phyloP scores from a whole-genome alignment of 2,113 vertebrate genomes.

The Indri indri region DNA sequence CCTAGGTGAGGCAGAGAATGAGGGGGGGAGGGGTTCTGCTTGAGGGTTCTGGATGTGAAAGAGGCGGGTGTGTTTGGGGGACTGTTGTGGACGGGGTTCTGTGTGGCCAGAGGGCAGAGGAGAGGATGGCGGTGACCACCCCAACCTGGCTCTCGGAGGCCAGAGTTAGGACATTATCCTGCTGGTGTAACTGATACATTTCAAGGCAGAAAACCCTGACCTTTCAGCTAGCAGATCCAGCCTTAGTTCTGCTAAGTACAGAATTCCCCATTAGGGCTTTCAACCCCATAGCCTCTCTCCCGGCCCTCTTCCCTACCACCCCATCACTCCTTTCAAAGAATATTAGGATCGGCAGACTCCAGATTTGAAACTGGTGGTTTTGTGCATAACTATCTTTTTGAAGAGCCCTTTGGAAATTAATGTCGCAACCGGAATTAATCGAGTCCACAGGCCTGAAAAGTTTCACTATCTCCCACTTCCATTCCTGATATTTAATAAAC shows the following conservation, averaged over 20 bases:
- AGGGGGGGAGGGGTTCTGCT: rapidly evolving
- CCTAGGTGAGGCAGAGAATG: neutral
- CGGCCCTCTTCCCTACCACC: neutral
- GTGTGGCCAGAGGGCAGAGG: neutral
- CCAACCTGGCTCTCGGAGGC: neutral
- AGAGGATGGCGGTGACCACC: neutral
- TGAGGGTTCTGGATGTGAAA: neutral
- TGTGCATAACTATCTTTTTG: neutral
- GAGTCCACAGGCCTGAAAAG: neutral
- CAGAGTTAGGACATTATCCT: neutral
- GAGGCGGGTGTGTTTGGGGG: neutral
- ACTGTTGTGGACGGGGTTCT: too few relatives aligned
- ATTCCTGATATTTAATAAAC: neutral
- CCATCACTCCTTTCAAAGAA: neutral
- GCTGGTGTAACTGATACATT: neutral
- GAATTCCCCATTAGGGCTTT: neutral
- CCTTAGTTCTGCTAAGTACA: neutral
- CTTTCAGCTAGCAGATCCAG: neutral
- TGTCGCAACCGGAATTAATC: neutral
- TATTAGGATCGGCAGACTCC: neutral
- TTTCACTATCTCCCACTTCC: neutral
- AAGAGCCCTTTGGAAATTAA: neutral
- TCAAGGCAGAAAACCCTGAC: neutral
- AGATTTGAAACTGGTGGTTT: neutral
- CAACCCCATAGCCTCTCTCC: neutral